Conservation (phyloP, 2,113 vertebrate genomes). For the Balaeniceps rex region DNA sequence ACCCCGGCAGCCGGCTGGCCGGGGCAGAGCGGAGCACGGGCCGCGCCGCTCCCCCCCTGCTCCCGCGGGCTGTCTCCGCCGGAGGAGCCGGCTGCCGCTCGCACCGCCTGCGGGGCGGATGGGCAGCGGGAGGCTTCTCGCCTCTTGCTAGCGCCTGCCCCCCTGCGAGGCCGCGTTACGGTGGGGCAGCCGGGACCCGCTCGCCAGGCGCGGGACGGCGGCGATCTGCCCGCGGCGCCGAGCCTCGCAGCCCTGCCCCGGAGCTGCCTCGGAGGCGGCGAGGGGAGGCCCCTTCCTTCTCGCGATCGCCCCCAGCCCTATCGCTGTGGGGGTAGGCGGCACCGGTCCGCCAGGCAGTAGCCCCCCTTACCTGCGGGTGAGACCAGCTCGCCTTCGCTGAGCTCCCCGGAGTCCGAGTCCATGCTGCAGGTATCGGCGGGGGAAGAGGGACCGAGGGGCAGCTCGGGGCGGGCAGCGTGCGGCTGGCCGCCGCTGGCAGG, state of each 20-base stretch:
- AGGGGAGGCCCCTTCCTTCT: background rate
- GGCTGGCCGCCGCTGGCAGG: background rate
- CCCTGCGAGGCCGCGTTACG: background rate
- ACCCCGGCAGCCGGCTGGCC: background rate
- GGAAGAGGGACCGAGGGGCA: background rate
- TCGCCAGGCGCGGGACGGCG: background rate
- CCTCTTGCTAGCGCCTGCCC: background rate
- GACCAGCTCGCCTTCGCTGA: constrained; percentile 89
- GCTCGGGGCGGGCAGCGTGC: background rate
- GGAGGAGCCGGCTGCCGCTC: too few species aligned
- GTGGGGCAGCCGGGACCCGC: background rate
- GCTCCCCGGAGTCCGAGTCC: constrained; percentile 96
- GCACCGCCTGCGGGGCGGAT: background rate
- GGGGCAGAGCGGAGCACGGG: background rate
- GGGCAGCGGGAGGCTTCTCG: background rate
- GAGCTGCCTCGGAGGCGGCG: background rate
- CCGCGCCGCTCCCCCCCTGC: background rate
- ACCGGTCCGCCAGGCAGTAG: background rate
- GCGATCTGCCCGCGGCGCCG: background rate
- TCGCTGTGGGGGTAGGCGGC: background rate
- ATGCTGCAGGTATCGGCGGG: constrained; percentile 72
- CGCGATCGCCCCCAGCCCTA: background rate
- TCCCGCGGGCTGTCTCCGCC: background rate
- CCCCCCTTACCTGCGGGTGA: constrained; percentile 81
- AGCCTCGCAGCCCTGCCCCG: background rate